Evolutionary conservation across 2,113 vertebrate species (phyloP).

Genomic region (Melanostigma gelatinosum): DNA sequence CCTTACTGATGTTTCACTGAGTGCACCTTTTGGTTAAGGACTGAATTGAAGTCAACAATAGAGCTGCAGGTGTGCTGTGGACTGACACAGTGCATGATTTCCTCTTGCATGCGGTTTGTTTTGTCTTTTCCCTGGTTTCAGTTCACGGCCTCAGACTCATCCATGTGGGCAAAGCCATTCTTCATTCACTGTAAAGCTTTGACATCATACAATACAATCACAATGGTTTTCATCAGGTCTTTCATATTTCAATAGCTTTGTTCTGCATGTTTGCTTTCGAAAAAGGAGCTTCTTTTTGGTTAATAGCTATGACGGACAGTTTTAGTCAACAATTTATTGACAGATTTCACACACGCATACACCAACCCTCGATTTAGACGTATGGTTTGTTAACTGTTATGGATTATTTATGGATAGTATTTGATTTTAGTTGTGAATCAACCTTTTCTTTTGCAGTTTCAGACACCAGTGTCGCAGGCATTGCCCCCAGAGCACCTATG

Average conservation of each 20-base stretch:
- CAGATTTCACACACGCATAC: neutral
- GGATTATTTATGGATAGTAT: neutral
- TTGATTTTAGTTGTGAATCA: constrained; percentile 6
- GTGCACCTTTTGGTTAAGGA: constrained; percentile 25
- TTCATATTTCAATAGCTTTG: constrained; percentile 47
- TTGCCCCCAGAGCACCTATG: constrained; percentile 83
- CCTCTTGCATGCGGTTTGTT: constrained; percentile 24
- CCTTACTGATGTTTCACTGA: constrained; percentile 41
- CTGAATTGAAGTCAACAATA: constrained; percentile 52
- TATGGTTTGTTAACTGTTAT: constrained; percentile 2
- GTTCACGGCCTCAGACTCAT: constrained; percentile 21
- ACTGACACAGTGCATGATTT: constrained; percentile 48
- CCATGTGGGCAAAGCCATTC: neutral
- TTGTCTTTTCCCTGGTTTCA: constrained; percentile 49
- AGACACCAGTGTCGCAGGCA: constrained; percentile 83
- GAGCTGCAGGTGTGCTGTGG: constrained; percentile 62
- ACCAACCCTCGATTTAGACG: neutral
- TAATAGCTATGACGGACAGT: neutral
- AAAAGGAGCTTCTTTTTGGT: neutral
- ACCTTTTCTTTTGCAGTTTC: constrained; percentile 72
- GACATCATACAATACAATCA: constrained; percentile 1
- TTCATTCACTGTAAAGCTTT: constrained; percentile 41
- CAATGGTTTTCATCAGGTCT: constrained; percentile 21
- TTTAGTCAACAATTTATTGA: neutral
- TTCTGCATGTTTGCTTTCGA: constrained; percentile 41